Base-by-base conservation (phyloP, 1,140 invertebrate species). In the Drosophila sturtevanti region DNA sequence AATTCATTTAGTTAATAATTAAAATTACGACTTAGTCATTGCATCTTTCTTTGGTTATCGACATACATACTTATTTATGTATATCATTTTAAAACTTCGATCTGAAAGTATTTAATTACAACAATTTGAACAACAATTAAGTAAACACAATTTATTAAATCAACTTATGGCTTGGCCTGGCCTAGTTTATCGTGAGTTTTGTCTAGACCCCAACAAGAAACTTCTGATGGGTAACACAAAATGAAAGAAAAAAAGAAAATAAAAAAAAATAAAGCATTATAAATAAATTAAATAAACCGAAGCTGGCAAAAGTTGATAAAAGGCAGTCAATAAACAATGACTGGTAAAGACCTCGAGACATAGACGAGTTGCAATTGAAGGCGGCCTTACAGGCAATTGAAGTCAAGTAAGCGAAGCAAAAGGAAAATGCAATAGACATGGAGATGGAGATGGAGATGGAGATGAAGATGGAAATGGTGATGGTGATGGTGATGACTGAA, bases 231-330 rank as follows among this genome's bases (percentile, higher is more conserved):
- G n/a, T n/a, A n/a, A n/a, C n/a, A n/a, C n/a, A n/a, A n/a, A n/a
- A n/a, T n/a, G n/a, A n/a, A n/a, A n/a, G 22, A 24, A 24, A 24
- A 24, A 31, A 3, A 3, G 0, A 31, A 10, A 27, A 56, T 2
- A 11, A 11, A 58, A 34, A 35, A 6, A 58, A 12, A 35, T 35
- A 58, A 18, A 24, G 27, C 37, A 62, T 67, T 70, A 18, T 77
- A 71, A 73, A 18, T 77, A 71, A 73, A 73, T 63, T 69, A 70
- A 79, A 61, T 41, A 63, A 85, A 66, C 55, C 56, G 54, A 55
- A 66, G 51, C 48, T 48, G 16, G 41, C 41, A 48, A n/a, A n/a
- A 21, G 52, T 38, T 75, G 41, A 73, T 68, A 62, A 73, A 58
- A 12, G 54, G 11, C 37, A 64, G 62, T 68, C 18, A 38, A 44